A percentile compares a stretch with the other conserved stretches of the same genome.
Evolutionary conservation across 2,888 invertebrate species (phyloP).

Genomic region (Xestia rhomboidea): DNA sequence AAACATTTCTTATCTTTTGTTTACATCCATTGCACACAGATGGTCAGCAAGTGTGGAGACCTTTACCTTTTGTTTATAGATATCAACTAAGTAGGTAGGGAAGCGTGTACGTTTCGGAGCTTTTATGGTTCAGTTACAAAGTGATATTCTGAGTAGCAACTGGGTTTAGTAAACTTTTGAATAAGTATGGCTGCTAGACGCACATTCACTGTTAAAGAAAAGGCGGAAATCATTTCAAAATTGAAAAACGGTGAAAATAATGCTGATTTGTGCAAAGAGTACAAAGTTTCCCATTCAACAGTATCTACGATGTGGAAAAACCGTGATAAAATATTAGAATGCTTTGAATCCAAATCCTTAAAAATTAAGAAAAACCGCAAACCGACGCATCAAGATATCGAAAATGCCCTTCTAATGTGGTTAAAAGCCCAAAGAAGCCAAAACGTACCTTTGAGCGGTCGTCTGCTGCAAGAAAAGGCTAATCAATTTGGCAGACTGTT

Average conservation of each 20-base stretch:
- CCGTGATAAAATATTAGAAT: neutral
- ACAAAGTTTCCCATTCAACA: slow-evolving; percentile 7
- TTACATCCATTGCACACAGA: no score
- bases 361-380: slow-evolving; percentile 1
- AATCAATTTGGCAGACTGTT: neutral
- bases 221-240: slow-evolving; percentile 3
- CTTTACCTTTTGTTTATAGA: no score
- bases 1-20: no score
- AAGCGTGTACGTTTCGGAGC: no score
- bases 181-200: no score
- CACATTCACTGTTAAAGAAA: neutral
- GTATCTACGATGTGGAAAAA: neutral
- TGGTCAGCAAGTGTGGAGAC: no score
- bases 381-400: slow-evolving; percentile 1
- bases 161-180: no score
- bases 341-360: neutral
- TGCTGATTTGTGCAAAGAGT: slow-evolving; percentile 9
- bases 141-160: no score
- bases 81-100: no score
- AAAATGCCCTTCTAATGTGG: slow-evolving; percentile 3
- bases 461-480: neutral
- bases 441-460: neutral
- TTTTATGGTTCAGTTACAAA: no score
- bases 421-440: slow-evolving; percentile 1
- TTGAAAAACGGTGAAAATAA: slow-evolving; percentile 11